Conservation (phyloP, 2,888 invertebrate genomes). For the Melieria crassipennis region DNA sequence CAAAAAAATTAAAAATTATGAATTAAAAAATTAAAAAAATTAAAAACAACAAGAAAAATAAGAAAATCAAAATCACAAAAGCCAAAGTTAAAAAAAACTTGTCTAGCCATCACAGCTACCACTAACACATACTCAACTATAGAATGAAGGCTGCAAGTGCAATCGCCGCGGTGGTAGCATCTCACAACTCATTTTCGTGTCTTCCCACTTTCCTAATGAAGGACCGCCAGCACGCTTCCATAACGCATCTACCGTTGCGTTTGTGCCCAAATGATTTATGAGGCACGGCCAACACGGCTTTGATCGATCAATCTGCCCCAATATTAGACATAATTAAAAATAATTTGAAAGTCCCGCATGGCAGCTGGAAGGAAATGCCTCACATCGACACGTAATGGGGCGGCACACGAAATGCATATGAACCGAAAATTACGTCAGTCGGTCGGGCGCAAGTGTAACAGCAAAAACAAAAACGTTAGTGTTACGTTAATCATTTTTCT, state of each 20-base stretch:
- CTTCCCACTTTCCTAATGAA: too few species aligned
- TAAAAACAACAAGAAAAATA: too few species aligned
- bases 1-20: not conserved
- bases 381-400: too few species aligned
- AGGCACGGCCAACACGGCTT: slow-evolving; percentile 8
- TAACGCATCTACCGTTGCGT: not conserved
- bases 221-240: too few species aligned
- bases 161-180: too few species aligned
- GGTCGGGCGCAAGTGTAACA: not conserved
- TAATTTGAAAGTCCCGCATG: slow-evolving; percentile 39
- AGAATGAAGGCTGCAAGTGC: too few species aligned
- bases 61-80: too few species aligned
- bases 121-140: not conserved
- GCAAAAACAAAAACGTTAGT: not conserved
- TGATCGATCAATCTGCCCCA: slow-evolving; percentile 45
- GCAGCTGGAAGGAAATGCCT: slow-evolving; percentile 4
- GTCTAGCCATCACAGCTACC: not conserved
- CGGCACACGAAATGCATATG: not conserved
- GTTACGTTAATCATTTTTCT: too few species aligned
- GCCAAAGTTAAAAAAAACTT: too few species aligned
- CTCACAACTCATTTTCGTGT: too few species aligned
- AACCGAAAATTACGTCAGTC: not conserved
- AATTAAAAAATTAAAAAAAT: not conserved
- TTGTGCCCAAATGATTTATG: slow-evolving; percentile 36
- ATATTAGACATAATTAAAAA: slow-evolving; percentile 46